Percentiles rank a stretch among this genome's conserved stretches.
These are phyloP conservation scores for Himalopsyche kuldschensis DNA, from an alignment of 2,888 invertebrate species.

Conservation along the genomic window DNA sequence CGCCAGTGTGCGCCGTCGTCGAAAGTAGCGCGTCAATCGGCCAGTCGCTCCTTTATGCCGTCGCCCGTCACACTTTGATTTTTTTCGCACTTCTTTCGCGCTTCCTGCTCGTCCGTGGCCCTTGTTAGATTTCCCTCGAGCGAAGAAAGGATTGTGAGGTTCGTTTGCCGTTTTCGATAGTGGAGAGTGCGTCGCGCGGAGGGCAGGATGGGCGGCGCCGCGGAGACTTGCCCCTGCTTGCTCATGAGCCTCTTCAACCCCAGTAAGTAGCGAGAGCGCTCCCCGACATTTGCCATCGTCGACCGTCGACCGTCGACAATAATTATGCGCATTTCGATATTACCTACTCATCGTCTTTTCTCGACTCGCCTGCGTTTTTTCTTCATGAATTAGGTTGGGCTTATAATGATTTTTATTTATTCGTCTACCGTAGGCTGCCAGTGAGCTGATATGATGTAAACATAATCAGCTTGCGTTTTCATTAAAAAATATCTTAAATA, in stretches of 20 bases:
- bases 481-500: no score
- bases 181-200: not conserved
- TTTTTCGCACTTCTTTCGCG: not conserved
- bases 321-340: not conserved
- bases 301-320: no score
- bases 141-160: not conserved
- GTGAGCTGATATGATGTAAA: no score
- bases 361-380: no score
- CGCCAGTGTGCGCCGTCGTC: not conserved
- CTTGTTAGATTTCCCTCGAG: not conserved
- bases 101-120: not conserved
- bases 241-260: conserved; percentile 24
- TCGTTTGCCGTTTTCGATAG: not conserved
- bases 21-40: not conserved
- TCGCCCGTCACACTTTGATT: not conserved
- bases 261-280: conserved; percentile 12
- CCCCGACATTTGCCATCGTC: not conserved
- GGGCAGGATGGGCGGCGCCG: conserved; percentile 36
- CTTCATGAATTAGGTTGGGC: no score
- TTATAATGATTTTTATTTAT: no score
- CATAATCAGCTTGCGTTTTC: no score
- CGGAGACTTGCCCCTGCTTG: conserved; percentile 13
- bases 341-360: no score
- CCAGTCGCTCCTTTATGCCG: not conserved
- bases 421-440: no score